Base-by-base conservation (phyloP, 64 coral and sea anemone species). In the Stylophora pistillata region DNA sequence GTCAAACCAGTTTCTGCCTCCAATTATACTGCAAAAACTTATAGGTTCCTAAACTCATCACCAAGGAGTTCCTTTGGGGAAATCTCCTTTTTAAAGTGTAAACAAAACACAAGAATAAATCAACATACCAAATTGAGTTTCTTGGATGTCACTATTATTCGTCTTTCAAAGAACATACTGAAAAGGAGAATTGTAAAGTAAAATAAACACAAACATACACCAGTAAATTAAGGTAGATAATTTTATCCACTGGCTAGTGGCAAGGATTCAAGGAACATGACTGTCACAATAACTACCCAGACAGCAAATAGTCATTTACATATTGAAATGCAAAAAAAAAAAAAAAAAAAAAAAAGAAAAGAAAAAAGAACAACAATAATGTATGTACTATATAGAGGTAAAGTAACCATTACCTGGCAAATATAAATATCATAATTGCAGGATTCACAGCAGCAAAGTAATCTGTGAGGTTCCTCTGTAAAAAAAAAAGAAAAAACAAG, bases 91-190 rank as follows among this genome's bases (percentile, higher is more conserved):
- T 47, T 47, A 37, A 71, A 85, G 64, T 20, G 11, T 15, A 66
- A 63, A 85, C 31, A 60, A 63, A 9, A 83, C 17, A n/a, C 16
- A 21, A 61, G 2, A 26, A 68, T 11, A 68, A 58, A 11, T 81
- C 30, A 76, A 98, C 89, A 82, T 89, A 98, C 96, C 93, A 98
- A 89, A 82, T 90, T 98, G 57, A 98, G 58, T 16, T 91, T 98
- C 89, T 98, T 98, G 23, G 96, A 98, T 37, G 96, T 98, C 21
- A 98, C 81, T 86, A 98, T 98, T 69, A 98, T 98, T 92, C 96
- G 80, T 71, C 96, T 94, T 73, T 98, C 96, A 92, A 94, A 98
- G 72, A 98, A 94, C 96, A 98, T 98, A 52, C 96, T 98, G 62
- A 20, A 70, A 79, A 10, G 80, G 47, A 89, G 33, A 55, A 54